Percentiles rank a stretch among this genome's conserved stretches.
These are phyloP conservation scores for Sander lucioperca DNA, from an alignment of 2,113 vertebrate species.

Conservation along the genomic window DNA sequence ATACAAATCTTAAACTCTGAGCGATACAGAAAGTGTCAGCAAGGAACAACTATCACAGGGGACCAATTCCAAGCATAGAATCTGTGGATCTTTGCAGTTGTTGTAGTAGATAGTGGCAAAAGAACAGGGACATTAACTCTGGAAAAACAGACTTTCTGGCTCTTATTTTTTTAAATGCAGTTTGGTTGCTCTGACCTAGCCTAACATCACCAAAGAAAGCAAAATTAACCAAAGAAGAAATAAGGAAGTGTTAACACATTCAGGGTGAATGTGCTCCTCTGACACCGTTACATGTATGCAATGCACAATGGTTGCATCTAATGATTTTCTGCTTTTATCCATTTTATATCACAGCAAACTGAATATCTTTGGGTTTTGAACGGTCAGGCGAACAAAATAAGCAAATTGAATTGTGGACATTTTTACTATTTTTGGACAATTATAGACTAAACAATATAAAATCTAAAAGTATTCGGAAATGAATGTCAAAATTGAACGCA, in stretches of 20 bases:
- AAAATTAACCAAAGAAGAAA: background rate
- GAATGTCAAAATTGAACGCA: background rate
- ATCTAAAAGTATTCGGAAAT: background rate
- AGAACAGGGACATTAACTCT: too few relatives aligned
- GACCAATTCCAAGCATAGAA: background rate
- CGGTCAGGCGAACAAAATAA: background rate
- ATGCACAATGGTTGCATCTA: background rate
- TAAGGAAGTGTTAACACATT: background rate
- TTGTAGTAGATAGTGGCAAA: background rate
- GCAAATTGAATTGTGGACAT: background rate
- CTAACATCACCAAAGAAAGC: background rate
- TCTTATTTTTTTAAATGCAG: too few relatives aligned
- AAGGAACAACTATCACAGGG: background rate
- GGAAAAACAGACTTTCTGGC: too few relatives aligned
- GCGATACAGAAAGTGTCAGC: background rate
- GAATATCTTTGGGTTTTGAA: background rate
- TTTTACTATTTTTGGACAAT: background rate
- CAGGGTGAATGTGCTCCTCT: background rate
- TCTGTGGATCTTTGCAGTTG: background rate
- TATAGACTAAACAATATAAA: background rate
- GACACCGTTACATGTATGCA: background rate
- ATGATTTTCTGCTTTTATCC: background rate
- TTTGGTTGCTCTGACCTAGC: background rate
- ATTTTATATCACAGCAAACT: background rate
- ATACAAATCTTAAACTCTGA: background rate